Conservation (phyloP, 2,888 invertebrate genomes). For the Tineola bisselliella region DNA sequence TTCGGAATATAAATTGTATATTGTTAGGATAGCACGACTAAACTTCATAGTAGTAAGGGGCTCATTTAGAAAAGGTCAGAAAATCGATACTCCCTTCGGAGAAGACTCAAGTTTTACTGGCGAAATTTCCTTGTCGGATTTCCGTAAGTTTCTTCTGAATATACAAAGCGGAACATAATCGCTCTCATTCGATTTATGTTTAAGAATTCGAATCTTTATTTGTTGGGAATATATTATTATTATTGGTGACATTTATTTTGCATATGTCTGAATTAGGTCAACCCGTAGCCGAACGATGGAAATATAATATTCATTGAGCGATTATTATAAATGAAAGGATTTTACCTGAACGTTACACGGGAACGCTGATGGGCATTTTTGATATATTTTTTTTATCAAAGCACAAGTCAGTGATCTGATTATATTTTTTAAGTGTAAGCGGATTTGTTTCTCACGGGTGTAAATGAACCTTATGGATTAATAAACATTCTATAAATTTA, state of each 20-base stretch:
- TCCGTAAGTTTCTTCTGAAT: conserved; percentile 11
- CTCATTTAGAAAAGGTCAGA: conserved; percentile 12
- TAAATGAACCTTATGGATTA: too few relatives aligned
- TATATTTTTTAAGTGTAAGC: too few relatives aligned
- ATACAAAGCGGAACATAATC: conserved; percentile 19
- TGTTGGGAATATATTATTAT: background rate
- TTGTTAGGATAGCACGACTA: background rate
- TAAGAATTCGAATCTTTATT: too few relatives aligned
- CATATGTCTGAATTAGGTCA: background rate
- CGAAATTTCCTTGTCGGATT: conserved; percentile 23
- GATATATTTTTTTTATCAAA: background rate
- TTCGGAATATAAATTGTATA: conserved; percentile 1
- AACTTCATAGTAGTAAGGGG: conserved; percentile 1
- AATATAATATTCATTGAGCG: background rate
- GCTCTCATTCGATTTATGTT: conserved; percentile 13
- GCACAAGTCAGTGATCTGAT: background rate
- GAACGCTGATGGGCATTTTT: background rate
- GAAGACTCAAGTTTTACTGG: conserved; percentile 23
- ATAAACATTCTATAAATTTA: too few relatives aligned
- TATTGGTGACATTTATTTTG: background rate
- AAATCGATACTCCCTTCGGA: conserved; percentile 16
- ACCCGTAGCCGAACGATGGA: background rate
- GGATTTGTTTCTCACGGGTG: too few relatives aligned
- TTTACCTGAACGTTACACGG: background rate
- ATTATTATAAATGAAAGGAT: background rate